Evolutionary conservation across 2,888 invertebrate genomes (phyloP).

Genomic region (Drosophila ochracea): DNA sequence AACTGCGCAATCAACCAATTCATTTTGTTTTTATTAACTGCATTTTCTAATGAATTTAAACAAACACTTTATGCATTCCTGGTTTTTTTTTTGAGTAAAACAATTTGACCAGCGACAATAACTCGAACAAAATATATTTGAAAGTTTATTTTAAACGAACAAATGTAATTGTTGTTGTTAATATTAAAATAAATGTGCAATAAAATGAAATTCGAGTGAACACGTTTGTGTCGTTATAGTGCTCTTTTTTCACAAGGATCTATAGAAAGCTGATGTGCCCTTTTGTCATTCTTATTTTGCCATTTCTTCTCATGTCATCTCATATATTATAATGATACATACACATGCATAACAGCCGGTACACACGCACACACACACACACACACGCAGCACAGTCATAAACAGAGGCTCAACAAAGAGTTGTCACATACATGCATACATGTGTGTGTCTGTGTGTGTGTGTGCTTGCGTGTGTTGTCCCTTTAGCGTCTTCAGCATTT

Average conservation of each 20-base stretch:
- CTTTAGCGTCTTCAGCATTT: slow-evolving; percentile 78
- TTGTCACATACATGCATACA: slow-evolving; percentile 48
- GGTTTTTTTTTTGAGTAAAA: background rate
- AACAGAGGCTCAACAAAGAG: slow-evolving; percentile 70
- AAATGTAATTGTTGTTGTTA: background rate
- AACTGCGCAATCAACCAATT: too few species aligned
- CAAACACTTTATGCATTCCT: background rate
- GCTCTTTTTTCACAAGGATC: background rate
- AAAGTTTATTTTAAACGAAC: background rate
- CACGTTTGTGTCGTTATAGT: background rate
- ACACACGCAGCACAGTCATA: slow-evolving; percentile 48
- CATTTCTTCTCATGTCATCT: slow-evolving; percentile 39
- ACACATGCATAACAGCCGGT: slow-evolving; percentile 45
- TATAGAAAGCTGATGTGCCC: slow-evolving; percentile 27
- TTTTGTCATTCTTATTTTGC: slow-evolving; percentile 4
- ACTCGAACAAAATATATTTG: background rate
- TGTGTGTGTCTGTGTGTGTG: slow-evolving; percentile 22
- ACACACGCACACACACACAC: slow-evolving; percentile 48
- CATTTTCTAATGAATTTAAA: background rate
- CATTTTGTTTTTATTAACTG: background rate
- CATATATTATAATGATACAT: slow-evolving; percentile 50
- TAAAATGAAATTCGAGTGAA: background rate
- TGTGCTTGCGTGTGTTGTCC: slow-evolving; percentile 57
- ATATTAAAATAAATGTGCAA: background rate
- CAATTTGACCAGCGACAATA: background rate